Evolutionary conservation across 2,888 invertebrate species (phyloP).

Genomic region (Tipula helvola): DNA sequence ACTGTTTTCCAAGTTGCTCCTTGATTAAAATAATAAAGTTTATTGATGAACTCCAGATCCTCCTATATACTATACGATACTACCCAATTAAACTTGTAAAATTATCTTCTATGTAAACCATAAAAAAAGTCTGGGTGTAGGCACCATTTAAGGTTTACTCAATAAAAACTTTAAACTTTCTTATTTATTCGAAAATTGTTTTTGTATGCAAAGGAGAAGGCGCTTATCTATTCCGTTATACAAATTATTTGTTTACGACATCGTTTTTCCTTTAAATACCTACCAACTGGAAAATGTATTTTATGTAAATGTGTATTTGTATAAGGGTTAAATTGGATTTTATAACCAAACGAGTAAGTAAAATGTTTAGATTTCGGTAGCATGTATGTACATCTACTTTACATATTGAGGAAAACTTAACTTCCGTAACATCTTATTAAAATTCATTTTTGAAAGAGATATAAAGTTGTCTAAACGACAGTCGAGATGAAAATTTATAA

Average conservation of each 20-base stretch:
- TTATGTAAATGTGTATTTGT: neutral
- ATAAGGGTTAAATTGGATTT: neutral
- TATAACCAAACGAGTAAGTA: neutral
- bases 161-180: neutral
- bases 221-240: neutral
- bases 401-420: neutral
- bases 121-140: neutral
- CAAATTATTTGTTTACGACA: neutral
- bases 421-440: neutral
- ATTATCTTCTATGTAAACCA: neutral
- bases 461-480: neutral
- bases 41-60: neutral
- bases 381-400: neutral
- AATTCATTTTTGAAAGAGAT: neutral
- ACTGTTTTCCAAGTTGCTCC: no score
- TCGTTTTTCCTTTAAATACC: neutral
- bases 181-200: neutral
- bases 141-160: no score
- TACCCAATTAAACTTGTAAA: neutral
- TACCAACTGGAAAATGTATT: neutral
- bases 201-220: neutral
- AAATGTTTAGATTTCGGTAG: neutral
- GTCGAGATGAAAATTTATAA: neutral
- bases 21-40: no score
- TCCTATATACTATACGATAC: no score